Evolutionary conservation across 2,888 invertebrate genomes (phyloP), one percentile per base, ranked within the genome.

Genomic region (Acrobasis suavella): DNA sequence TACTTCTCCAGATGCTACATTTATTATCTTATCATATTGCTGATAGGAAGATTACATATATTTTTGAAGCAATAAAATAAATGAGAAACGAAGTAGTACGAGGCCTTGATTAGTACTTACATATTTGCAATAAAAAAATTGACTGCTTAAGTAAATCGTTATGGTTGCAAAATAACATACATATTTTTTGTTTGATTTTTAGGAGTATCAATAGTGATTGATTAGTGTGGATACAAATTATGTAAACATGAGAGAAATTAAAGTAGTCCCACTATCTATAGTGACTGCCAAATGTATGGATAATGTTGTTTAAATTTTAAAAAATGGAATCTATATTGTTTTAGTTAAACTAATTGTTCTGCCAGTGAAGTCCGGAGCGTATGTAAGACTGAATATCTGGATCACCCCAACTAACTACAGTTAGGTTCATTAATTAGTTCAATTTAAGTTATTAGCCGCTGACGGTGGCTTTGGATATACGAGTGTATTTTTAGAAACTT

Each of bases 51-150:
- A 59, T 66, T 65, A 67, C 65, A 67, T 73, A 70, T 74, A 73
- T 77, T 75, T 78, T 76, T 73, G 69, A 73, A 80, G 82, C 80
- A 81, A 82, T 83, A 80, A 75, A 68, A 65, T 69, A 64, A 63
- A 74, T 72, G 73, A 73, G 66, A 71, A 70, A 63, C 76, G 72
- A 72, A 66, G 72, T 54, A 72, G 72, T 69, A 71, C 65, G 78
- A 78, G 80, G 81, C 82, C 83, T 82, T 82, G 66, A 61, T 65
- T 77, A 77, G 74, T 72, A 73, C 71, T 72, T 71, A 73, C 72
- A 67, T 65, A 67, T 67, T 67, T 71, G 74, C 72, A 75, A 74
- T 73, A 74, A 73, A 73, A n/a, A 52, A 32, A 50, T 51, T 38
- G 46, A n/a, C 52, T 54, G 37, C n/a, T 46, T 46, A 46, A 0